Base-by-base conservation (phyloP, 1,140 invertebrate species). In the Alviniconcha marisindica region DNA sequence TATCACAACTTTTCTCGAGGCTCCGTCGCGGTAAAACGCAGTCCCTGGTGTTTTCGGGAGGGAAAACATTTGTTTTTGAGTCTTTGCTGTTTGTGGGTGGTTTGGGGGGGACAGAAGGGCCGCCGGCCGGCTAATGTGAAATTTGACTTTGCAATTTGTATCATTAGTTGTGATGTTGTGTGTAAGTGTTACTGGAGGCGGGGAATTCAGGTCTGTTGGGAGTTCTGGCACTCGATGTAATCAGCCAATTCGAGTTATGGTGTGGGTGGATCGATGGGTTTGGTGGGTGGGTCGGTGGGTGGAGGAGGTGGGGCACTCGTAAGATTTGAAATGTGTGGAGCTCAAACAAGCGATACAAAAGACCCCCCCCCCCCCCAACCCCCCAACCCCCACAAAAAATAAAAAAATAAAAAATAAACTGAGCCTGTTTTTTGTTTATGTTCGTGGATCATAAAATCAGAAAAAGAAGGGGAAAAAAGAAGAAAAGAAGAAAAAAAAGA, bases 101-200 rank as follows among this genome's bases (percentile, higher is more conserved):
- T 76, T 76, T 76, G 73, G 1, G 24, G 73, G 73, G 12, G 42
- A 5, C 36, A 14, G 38, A 40, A 0, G 38, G 71, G 42, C 0
- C 24, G 40, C 24, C 4, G 42, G 38, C 31, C 24, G 42, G 71
- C 5, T 66, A 33, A 40, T 71, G 69, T 71, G 1, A 40, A 76
- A 76, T 76, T n/a, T 76, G 73, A 76, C 42, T 51, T 76, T 33
- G 73, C 73, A 76, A 76, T 76, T 76, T 51, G 73, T 51, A 36
- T 31, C 7, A 24, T 5, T 24, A 15, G 38, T 18, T n/a, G 73
- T 7, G 42, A 33, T 3, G 42, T 31, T 76, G 42, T 5, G 73
- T 48, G 40, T 76, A 76, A 51, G 73, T 71, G 69, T 71, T 2
- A 3, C 33, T 3, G 38, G 24, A 40, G 69, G 69, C 69, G 15